A percentile compares a stretch with the other conserved stretches of the same genome.
Conservation (phyloP, 2,113 vertebrate species). For the Sprattus sprattus region DNA sequence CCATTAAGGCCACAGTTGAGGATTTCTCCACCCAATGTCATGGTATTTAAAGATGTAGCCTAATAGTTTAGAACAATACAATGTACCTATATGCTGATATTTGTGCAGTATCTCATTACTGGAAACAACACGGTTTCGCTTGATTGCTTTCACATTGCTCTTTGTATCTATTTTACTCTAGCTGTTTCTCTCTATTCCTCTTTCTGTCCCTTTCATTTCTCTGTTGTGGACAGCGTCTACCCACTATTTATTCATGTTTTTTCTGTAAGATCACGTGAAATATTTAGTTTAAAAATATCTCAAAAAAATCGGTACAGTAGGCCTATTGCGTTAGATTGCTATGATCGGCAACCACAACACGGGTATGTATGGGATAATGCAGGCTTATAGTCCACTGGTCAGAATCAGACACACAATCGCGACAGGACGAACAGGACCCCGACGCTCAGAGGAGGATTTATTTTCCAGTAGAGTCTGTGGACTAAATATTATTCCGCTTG, state of each 20-base stretch:
- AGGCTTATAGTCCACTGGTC: too few species aligned
- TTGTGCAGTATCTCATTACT: not conserved
- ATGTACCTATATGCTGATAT: not conserved
- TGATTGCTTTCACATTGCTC: not conserved
- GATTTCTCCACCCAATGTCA: not conserved
- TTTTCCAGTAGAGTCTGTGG: too few species aligned
- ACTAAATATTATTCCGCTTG: too few species aligned
- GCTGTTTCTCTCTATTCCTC: not conserved
- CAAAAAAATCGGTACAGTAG: too few species aligned
- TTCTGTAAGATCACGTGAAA: not conserved
- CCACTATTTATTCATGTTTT: not conserved
- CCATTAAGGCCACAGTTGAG: not conserved
- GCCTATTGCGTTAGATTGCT: too few species aligned
- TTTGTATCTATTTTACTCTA: conserved; percentile 17
- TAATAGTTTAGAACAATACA: not conserved
- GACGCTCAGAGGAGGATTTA: too few species aligned
- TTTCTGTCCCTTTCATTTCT: conserved; percentile 13
- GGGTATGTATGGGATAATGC: too few species aligned
- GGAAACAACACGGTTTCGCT: not conserved
- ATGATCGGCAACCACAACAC: too few species aligned
- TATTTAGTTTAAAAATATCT: too few species aligned
- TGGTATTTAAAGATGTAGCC: not conserved
- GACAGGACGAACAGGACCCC: too few species aligned
- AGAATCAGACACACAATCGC: too few species aligned
- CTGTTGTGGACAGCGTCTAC: not conserved